Evolutionary conservation across 2,888 invertebrate genomes (phyloP).

Genomic region (Kryphioiulus occultus): DNA sequence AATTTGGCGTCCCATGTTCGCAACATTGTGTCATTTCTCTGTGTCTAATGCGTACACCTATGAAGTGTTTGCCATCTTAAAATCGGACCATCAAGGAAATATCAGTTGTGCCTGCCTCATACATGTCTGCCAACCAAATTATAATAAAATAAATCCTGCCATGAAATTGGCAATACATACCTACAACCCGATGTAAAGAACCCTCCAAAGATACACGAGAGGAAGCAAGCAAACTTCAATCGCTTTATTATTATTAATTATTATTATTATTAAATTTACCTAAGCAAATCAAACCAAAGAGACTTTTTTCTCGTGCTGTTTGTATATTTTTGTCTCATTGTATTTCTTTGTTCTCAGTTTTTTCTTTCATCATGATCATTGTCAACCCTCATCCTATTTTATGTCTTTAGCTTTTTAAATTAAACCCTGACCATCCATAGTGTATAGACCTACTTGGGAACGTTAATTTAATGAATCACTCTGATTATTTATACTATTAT

Average conservation of each 20-base stretch:
- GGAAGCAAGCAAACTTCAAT: constrained; percentile 28
- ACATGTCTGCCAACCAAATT: background rate
- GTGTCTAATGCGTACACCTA: too few species aligned
- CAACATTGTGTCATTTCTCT: background rate
- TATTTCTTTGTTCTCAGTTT: background rate
- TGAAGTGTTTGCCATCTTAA: too few species aligned
- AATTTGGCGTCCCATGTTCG: background rate
- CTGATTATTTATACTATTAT: constrained; percentile 35
- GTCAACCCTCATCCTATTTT: background rate
- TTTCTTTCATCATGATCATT: constrained; percentile 1
- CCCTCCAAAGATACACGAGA: constrained; percentile 41
- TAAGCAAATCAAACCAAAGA: constrained; percentile 52
- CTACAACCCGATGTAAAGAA: background rate
- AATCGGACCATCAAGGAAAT: background rate
- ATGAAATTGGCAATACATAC: background rate
- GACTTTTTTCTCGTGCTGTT: constrained; percentile 33
- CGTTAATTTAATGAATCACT: constrained; percentile 7
- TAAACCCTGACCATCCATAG: background rate
- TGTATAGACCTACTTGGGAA: constrained; percentile 28
- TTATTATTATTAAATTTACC: constrained; percentile 49
- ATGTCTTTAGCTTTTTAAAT: background rate
- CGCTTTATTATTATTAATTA: constrained; percentile 49
- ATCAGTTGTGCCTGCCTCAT: constrained; percentile 2
- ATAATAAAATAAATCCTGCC: background rate
- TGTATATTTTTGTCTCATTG: constrained; percentile 47